These are phyloP conservation scores for Geothlypis trichas DNA, from an alignment of 2,113 vertebrate species.

Conservation along the genomic window DNA sequence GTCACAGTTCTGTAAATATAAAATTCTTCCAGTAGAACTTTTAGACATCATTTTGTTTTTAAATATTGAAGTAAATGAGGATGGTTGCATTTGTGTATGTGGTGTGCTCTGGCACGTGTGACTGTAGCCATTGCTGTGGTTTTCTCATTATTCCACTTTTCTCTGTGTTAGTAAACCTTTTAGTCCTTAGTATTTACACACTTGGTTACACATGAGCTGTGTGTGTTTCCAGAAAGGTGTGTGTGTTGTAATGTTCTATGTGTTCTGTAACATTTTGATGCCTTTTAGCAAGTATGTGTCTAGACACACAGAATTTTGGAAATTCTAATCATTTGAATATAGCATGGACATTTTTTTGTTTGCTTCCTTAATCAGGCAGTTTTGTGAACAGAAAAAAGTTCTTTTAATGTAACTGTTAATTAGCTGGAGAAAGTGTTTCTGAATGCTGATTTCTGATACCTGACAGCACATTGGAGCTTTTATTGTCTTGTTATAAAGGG, in stretches of 20 bases:
- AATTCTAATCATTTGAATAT: neutral
- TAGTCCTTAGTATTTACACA: neutral
- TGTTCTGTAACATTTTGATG: neutral
- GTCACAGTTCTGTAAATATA: neutral
- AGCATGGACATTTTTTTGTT: neutral
- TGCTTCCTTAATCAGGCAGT: neutral
- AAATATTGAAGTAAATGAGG: neutral
- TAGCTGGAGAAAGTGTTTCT: neutral
- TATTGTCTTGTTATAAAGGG: neutral
- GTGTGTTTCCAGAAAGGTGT: neutral
- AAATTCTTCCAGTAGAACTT: neutral
- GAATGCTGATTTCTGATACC: neutral
- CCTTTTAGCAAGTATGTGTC: neutral
- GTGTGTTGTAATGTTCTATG: accelerated
- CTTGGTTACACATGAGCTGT: neutral
- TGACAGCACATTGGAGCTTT: neutral
- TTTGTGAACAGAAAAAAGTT: neutral
- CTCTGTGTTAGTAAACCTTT: neutral
- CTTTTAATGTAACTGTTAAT: neutral
- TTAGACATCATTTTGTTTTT: neutral
- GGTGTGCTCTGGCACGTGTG: neutral
- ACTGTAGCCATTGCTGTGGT: neutral
- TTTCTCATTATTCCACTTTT: neutral
- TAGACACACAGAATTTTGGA: neutral
- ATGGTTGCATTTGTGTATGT: neutral